These are phyloP conservation scores for Aphidoletes aphidimyza DNA, from an alignment of 2,888 invertebrate species.

Conservation along the genomic window DNA sequence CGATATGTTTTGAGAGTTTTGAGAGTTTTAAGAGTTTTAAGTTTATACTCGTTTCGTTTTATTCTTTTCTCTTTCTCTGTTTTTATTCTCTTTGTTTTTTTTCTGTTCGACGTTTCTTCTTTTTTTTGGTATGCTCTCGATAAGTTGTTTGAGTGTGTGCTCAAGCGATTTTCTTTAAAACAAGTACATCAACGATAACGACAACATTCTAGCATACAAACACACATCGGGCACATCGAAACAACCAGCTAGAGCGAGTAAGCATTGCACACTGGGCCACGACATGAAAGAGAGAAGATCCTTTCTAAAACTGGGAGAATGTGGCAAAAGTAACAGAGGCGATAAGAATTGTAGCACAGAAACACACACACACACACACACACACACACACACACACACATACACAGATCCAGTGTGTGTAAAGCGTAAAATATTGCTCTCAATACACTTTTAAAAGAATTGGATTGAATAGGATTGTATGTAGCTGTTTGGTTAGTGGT, in stretches of 20 bases:
- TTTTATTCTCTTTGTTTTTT: background rate
- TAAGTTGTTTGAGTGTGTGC: conserved; percentile 40
- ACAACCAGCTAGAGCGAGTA: background rate
- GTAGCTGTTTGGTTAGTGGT: background rate
- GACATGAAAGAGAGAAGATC: background rate
- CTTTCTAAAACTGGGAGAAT: background rate
- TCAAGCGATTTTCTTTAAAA: conserved; percentile 49
- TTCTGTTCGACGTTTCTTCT: too few relatives aligned
- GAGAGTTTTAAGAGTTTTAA: conserved; percentile 38
- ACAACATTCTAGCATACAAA: background rate
- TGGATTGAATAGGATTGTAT: conserved; percentile 36
- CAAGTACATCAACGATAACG: conserved; percentile 43
- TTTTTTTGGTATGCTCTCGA: background rate
- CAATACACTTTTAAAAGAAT: background rate
- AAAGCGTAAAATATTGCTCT: conserved; percentile 13
- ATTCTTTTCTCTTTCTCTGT: background rate
- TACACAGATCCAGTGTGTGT: background rate
- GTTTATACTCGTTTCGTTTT: background rate
- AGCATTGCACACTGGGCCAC: background rate
- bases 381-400: too few relatives aligned
- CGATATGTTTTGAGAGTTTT: conserved; percentile 30
- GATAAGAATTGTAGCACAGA: too few relatives aligned
- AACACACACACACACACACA: too few relatives aligned
- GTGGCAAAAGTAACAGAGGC: too few relatives aligned
- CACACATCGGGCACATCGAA: background rate